These are phyloP conservation scores for Proisotoma minuta DNA, from an alignment of 2,888 invertebrate genomes.

Conservation along the genomic window DNA sequence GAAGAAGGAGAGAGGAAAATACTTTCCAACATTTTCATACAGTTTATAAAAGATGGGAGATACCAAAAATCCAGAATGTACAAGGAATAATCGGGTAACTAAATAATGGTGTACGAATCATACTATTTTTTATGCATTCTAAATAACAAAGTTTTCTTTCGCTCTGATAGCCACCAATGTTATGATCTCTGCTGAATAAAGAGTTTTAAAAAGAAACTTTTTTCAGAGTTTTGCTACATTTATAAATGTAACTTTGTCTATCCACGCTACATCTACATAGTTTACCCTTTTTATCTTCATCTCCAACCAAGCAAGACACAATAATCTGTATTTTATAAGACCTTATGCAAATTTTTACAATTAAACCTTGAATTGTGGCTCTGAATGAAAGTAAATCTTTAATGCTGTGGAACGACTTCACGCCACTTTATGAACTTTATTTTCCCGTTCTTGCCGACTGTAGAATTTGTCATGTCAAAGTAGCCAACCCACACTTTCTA, in stretches of 20 bases:
- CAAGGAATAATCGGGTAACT: not conserved
- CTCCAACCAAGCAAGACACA: not conserved
- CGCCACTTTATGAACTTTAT: conserved; percentile 19
- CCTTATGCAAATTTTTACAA: conserved; percentile 45
- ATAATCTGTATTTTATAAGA: conserved; percentile 20
- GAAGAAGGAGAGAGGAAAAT: conserved; percentile 1
- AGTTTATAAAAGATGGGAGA: not conserved
- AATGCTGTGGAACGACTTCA: conserved; percentile 45
- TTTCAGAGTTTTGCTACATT: not conserved
- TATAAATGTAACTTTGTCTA: not conserved
- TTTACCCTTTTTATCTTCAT: too few relatives aligned
- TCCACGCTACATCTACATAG: too few relatives aligned
- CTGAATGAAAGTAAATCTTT: conserved; percentile 32
- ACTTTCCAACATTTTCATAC: conserved; percentile 1
- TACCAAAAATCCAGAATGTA: not conserved
- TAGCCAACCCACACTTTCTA: too few relatives aligned
- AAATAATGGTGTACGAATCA: conserved; percentile 2
- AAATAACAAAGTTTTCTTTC: conserved; percentile 5
- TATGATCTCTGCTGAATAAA: too few relatives aligned
- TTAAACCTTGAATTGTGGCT: conserved; percentile 20
- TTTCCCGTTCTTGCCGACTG: too few relatives aligned
- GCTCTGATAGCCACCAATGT: not conserved
- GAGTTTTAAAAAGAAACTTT: too few relatives aligned
- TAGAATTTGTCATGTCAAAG: too few relatives aligned
- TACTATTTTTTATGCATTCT: not conserved